These are phyloP conservation scores for Sebastes alutus DNA, from an alignment of 2,797 vertebrate species.

Conservation along the genomic window DNA sequence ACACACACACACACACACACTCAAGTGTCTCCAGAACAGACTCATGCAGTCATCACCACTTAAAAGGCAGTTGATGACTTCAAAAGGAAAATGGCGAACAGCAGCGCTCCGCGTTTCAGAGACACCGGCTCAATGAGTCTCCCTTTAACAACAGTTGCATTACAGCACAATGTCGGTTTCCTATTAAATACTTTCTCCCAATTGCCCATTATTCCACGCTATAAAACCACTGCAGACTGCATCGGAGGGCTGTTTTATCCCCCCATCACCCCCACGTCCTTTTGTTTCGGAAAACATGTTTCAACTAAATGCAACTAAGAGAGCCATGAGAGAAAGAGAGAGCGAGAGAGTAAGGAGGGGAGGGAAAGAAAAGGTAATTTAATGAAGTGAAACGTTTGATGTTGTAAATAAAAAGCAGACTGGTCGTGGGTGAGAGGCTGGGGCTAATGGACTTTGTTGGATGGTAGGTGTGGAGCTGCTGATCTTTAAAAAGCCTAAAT, in stretches of 20 bases:
- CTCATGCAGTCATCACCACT: slow-evolving; percentile 60
- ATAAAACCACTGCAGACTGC: slow-evolving; percentile 85
- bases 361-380: slow-evolving; percentile 79
- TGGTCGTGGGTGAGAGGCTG: slow-evolving; percentile 75
- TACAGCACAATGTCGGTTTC: slow-evolving; percentile 78
- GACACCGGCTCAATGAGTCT: slow-evolving; percentile 67
- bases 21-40: slow-evolving; percentile 47
- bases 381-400: slow-evolving; percentile 89
- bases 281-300: slow-evolving; percentile 87
- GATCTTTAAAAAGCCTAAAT: slow-evolving; percentile 80
- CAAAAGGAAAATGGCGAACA: slow-evolving; percentile 61
- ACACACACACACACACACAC: slow-evolving; percentile 41
- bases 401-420: slow-evolving; percentile 87
- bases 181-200: slow-evolving; percentile 87
- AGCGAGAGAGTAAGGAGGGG: slow-evolving; percentile 24
- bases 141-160: slow-evolving; percentile 76
- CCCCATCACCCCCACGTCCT: slow-evolving; percentile 65
- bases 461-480: slow-evolving; percentile 85
- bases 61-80: slow-evolving; percentile 60
- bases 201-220: slow-evolving; percentile 87
- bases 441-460: slow-evolving; percentile 80
- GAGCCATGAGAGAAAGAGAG: slow-evolving; percentile 32
- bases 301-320: slow-evolving; percentile 77
- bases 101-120: slow-evolving; percentile 63
- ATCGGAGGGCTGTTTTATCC: slow-evolving; percentile 74